Conservation (phyloP, 2,888 invertebrate genomes). For the Eupithecia centaureata region DNA sequence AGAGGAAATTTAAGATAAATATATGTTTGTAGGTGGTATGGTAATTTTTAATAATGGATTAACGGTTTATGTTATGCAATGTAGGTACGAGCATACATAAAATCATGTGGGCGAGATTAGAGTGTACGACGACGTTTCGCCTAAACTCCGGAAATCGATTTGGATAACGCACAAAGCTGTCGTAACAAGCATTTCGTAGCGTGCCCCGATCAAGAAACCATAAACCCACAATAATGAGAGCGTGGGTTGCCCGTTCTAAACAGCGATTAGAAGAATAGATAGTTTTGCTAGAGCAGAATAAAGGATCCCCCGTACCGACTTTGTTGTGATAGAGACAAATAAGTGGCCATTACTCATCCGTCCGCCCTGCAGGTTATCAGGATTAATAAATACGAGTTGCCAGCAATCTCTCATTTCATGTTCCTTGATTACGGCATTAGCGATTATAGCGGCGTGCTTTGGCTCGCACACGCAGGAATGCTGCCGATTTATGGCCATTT, state of each 20-base stretch:
- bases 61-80: not conserved
- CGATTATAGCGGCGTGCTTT: conserved; percentile 42
- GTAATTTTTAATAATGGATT: no score
- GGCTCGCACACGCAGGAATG: conserved; percentile 37
- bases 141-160: not conserved
- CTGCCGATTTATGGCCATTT: conserved; percentile 39
- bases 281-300: conserved; percentile 47
- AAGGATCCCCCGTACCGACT: conserved; percentile 46
- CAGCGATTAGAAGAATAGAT: conserved; percentile 42
- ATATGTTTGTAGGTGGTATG: no score
- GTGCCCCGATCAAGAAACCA: conserved; percentile 24
- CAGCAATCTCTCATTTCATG: conserved; percentile 55
- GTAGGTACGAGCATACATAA: not conserved
- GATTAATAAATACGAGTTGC: conserved; percentile 55
- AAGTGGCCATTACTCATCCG: conserved; percentile 61
- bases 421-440: conserved; percentile 55
- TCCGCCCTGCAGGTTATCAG: conserved; percentile 61
- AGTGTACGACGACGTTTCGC: not conserved
- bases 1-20: no score
- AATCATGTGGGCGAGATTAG: not conserved
- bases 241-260: conserved; percentile 34
- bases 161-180: conserved; percentile 1
- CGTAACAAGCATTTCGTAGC: conserved; percentile 12
- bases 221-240: conserved; percentile 30
- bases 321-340: conserved; percentile 64